phyloP scores from a whole-genome alignment of 2,888 invertebrate species.

The Aelia acuminata region DNA sequence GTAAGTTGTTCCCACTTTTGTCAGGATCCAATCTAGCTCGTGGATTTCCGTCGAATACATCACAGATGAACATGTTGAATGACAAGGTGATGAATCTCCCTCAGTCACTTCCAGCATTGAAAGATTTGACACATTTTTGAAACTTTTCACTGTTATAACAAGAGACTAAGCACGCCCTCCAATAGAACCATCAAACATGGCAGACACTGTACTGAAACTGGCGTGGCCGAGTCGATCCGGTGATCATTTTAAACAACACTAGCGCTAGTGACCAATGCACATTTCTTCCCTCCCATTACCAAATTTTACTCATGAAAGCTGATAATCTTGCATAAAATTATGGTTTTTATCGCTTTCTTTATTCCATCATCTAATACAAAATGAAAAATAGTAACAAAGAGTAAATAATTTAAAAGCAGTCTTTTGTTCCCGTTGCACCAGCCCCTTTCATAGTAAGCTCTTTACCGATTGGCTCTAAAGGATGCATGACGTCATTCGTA shows the following conservation, averaged over 20 bases:
- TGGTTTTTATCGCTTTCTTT: not conserved
- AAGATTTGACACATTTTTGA: slow-evolving; percentile 33
- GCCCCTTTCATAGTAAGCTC: slow-evolving; percentile 45
- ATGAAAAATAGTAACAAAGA: not conserved
- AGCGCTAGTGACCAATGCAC: slow-evolving; percentile 63
- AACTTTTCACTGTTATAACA: slow-evolving; percentile 48
- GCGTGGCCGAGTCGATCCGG: slow-evolving; percentile 65
- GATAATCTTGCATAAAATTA: not conserved
- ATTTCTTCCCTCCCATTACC: slow-evolving; percentile 42
- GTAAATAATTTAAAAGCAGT: slow-evolving; percentile 42
- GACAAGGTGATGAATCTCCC: slow-evolving; percentile 25
- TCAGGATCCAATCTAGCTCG: slow-evolving; percentile 59
- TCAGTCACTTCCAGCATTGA: slow-evolving; percentile 33
- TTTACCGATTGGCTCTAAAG: slow-evolving; percentile 66
- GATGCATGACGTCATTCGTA: slow-evolving; percentile 66
- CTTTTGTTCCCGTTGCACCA: slow-evolving; percentile 35
- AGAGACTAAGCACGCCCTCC: slow-evolving; percentile 65
- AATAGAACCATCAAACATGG: slow-evolving; percentile 66
- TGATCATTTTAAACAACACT: slow-evolving; percentile 64
- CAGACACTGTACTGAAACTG: slow-evolving; percentile 66
- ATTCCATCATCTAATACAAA: not conserved
- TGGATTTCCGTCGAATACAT: slow-evolving; percentile 52
- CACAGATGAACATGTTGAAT: slow-evolving; percentile 61
- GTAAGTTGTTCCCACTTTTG: slow-evolving; percentile 63
- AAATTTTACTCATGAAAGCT: not conserved